These are phyloP conservation scores for Cossypha heuglini DNA, from an alignment of 2,797 vertebrate genomes.

Conservation along the genomic window DNA sequence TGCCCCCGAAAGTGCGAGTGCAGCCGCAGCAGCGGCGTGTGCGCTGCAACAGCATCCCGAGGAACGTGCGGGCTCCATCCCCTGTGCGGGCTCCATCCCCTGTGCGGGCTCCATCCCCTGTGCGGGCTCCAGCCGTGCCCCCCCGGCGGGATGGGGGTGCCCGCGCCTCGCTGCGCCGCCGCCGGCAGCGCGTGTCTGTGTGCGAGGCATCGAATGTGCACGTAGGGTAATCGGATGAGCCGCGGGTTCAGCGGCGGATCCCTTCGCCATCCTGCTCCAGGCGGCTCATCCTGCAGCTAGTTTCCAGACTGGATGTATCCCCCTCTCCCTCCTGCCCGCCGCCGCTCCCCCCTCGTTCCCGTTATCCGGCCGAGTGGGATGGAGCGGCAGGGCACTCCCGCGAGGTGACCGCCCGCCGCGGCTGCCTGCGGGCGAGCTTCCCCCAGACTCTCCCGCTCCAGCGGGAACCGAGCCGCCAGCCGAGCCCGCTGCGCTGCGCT, in stretches of 20 bases:
- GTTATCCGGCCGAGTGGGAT: constrained; percentile 13
- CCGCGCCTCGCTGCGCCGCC: neutral
- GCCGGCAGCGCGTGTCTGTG: neutral
- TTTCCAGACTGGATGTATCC: neutral
- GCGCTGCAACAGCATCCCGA: constrained; percentile 61
- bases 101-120: neutral
- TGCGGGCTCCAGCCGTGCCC: constrained; percentile 2
- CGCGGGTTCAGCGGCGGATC: neutral
- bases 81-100: too few relatives aligned
- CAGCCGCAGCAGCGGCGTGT: constrained; percentile 39
- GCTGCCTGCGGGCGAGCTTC: neutral
- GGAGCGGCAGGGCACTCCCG: neutral
- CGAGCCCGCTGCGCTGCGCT: neutral
- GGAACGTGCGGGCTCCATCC: neutral
- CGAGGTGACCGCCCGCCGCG: constrained; percentile 20
- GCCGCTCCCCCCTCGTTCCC: constrained; percentile 32
- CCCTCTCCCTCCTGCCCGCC: neutral
- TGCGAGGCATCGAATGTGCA: neutral
- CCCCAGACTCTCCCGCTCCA: neutral
- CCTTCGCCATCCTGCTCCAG: neutral
- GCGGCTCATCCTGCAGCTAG: neutral
- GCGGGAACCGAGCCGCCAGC: neutral
- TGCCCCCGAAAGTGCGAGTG: constrained; percentile 60
- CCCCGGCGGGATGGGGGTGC: neutral
- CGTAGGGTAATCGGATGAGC: neutral